Evolutionary conservation across 2,888 invertebrate genomes (phyloP), one percentile per base, ranked within the genome.

Genomic region (Melieria picta): DNA sequence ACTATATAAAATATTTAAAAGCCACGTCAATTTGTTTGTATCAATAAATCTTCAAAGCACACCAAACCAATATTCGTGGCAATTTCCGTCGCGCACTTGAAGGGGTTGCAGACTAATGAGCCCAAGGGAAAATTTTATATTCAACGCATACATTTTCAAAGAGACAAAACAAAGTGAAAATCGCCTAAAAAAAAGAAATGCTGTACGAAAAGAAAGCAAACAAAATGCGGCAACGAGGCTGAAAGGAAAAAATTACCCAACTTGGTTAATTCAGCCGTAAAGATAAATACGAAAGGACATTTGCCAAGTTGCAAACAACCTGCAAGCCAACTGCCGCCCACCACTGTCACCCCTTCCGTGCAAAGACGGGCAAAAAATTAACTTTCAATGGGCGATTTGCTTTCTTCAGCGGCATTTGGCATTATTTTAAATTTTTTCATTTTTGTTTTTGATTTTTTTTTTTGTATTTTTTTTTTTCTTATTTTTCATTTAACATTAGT

Each of bases 281-380:
- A 63, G 69, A 69, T 69, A 69, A 69, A 69, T 63, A 56, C 48
- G 63, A 69, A 63, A 42, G 69, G 62, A 63, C 69, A 69, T 50
- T 69, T 47, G 55, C 45, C 42, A 30, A 45, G 42, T 60, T 45
- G 50, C 11, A n/a, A 16, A n/a, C 16, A 10, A 10, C 10, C 10
- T 50, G 13, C 7, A 4, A 7, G n/a, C n/a, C 43, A 7, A 45
- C n/a, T 16, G 30, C 13, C 47, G n/a, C 48, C 16, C 9, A 16
- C n/a, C 62, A 62, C 4, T 7, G 11, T 9, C 46, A 61, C 6
- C 13, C 61, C 7, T 30, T 30, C 7, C 7, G 4, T 7, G 52
- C 42, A 11, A 10, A 45, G 42, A 13, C 13, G 30, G 30, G 13
- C 52, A 64, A 45, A 13, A 13, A 63, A 16, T 47, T 16, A 30